A percentile compares a stretch with the other conserved stretches of the same genome.
These are phyloP conservation scores for Eustalomyia histrio DNA, from an alignment of 2,888 invertebrate genomes.

Conservation along the genomic window DNA sequence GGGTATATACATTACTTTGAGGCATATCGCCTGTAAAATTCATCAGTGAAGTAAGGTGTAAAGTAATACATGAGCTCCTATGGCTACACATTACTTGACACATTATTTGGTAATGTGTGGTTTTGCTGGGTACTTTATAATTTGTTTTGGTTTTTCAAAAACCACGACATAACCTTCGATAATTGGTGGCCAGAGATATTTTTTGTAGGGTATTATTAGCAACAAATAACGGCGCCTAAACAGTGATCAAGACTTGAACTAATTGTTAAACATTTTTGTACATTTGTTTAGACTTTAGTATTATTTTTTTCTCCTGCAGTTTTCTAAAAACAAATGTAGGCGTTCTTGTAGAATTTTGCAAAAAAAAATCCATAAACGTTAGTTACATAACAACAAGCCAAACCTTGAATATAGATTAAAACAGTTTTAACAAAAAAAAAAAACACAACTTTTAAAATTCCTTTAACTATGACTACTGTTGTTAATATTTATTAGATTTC, in stretches of 20 bases:
- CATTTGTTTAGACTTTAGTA: background rate
- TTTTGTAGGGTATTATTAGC: background rate
- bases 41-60: no score
- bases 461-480: slow-evolving; percentile 44
- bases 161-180: no score
- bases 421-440: slow-evolving; percentile 8
- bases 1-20: no score
- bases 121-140: no score
- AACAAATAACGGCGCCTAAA: slow-evolving; percentile 37
- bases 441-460: slow-evolving; percentile 14
- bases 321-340: slow-evolving; percentile 34
- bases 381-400: background rate
- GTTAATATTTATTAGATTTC: background rate
- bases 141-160: no score
- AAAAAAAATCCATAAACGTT: slow-evolving; percentile 2
- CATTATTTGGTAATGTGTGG: no score
- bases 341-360: slow-evolving; percentile 40
- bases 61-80: no score
- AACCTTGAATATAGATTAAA: slow-evolving; percentile 43
- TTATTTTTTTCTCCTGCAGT: background rate
- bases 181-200: background rate
- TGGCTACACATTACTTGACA: no score
- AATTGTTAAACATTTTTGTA: slow-evolving; percentile 40
- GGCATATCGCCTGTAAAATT: no score
- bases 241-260: slow-evolving; percentile 33